Evolutionary conservation across 2,797 vertebrate genomes (phyloP).

Genomic region (Meriones psammophilus): DNA sequence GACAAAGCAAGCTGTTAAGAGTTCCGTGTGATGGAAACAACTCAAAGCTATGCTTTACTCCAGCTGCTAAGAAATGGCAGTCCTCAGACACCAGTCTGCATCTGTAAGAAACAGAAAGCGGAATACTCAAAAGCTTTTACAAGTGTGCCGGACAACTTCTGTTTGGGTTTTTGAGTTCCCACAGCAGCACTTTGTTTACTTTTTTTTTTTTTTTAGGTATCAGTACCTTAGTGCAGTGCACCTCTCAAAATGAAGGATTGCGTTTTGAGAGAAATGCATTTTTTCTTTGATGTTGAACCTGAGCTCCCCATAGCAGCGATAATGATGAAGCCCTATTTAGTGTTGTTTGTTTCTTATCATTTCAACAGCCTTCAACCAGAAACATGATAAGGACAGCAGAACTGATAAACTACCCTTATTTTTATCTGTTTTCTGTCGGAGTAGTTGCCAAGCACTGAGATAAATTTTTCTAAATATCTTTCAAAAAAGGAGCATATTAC

Average conservation of each 20-base stretch:
- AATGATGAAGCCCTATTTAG: slow-evolving; percentile 80
- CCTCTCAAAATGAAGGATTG: slow-evolving; percentile 80
- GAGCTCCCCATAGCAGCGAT: slow-evolving; percentile 70
- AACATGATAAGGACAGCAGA: slow-evolving; percentile 81
- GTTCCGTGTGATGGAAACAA: slow-evolving; percentile 62
- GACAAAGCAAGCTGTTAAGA: neutral
- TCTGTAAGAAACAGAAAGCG: slow-evolving; percentile 74
- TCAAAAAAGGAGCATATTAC: slow-evolving; percentile 56
- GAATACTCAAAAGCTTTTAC: slow-evolving; percentile 65
- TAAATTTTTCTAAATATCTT: slow-evolving; percentile 80
- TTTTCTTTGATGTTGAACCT: slow-evolving; percentile 84
- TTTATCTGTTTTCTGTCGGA: slow-evolving; percentile 82
- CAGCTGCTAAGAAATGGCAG: slow-evolving; percentile 72
- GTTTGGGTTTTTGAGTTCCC: slow-evolving; percentile 72
- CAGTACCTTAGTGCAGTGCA: slow-evolving; percentile 57
- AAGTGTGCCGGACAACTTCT: slow-evolving; percentile 59
- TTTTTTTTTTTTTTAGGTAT: slow-evolving; percentile 29
- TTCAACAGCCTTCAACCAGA: slow-evolving; percentile 83
- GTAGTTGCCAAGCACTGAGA: slow-evolving; percentile 78
- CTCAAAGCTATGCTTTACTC: slow-evolving; percentile 57
- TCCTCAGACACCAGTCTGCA: slow-evolving; percentile 55
- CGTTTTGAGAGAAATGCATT: slow-evolving; percentile 80
- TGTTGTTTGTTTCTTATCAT: slow-evolving; percentile 80
- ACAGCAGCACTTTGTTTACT: slow-evolving; percentile 65
- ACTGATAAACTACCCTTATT: slow-evolving; percentile 83